Conservation (phyloP, 2,113 vertebrate species). For the Myrmecobius fasciatus region DNA sequence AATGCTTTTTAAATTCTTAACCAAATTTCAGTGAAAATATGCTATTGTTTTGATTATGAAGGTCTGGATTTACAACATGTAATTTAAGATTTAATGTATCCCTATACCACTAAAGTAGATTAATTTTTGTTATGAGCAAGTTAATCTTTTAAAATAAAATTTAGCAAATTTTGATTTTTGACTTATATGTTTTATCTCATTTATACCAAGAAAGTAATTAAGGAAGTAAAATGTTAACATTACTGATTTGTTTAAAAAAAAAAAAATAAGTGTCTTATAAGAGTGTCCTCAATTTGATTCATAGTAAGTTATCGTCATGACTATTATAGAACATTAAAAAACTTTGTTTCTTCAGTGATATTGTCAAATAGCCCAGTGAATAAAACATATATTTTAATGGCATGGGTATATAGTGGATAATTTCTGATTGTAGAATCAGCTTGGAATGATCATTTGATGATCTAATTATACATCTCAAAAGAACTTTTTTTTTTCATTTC, state of each 20-base stretch:
- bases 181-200: background rate
- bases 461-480: background rate
- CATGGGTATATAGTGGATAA: background rate
- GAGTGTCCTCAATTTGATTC: background rate
- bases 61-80: background rate
- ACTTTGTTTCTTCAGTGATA: background rate
- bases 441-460: background rate
- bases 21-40: background rate
- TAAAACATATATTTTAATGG: background rate
- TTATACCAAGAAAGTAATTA: background rate
- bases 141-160: conserved; percentile 15
- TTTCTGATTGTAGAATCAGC: background rate
- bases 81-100: conserved; percentile 25
- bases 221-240: background rate
- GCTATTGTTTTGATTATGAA: background rate
- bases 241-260: background rate
- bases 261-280: background rate
- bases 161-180: background rate
- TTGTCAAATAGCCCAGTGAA: background rate
- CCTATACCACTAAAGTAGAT: background rate
- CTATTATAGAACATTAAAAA: background rate
- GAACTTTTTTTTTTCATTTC: background rate
- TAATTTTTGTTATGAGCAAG: conserved; percentile 21
- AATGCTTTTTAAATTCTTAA: no score
- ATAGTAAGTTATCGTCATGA: background rate